Conservation (phyloP, 2,888 invertebrate species). For the Drosophila neonasuta region DNA sequence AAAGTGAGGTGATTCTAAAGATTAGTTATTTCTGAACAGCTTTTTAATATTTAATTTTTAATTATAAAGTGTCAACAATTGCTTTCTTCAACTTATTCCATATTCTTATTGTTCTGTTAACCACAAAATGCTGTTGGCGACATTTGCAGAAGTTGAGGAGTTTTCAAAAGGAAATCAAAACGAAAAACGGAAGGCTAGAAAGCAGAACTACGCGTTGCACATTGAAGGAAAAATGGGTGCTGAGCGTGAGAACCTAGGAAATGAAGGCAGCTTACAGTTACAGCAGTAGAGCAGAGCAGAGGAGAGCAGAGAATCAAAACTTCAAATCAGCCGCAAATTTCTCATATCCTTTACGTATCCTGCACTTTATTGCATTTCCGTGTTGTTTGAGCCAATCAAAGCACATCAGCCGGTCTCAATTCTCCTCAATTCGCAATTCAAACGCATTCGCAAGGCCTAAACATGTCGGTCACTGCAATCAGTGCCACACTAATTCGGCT, state of each 20-base stretch:
- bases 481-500: constrained; percentile 17
- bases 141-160: neutral
- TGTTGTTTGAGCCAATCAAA: constrained; percentile 50
- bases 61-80: neutral
- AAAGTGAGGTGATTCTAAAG: neutral
- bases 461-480: constrained; percentile 27
- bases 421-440: constrained; percentile 3
- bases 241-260: constrained; percentile 4
- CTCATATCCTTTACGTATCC: constrained; percentile 57
- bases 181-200: constrained; percentile 15
- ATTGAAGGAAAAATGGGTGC: constrained; percentile 1
- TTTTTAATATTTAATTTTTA: constrained; percentile 1
- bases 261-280: constrained; percentile 14
- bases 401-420: constrained; percentile 7
- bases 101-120: neutral
- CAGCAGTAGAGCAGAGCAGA: too few relatives aligned
- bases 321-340: constrained; percentile 59
- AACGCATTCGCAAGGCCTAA: constrained; percentile 15
- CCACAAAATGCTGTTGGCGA: neutral
- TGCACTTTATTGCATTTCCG: constrained; percentile 61
- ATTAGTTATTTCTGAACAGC: neutral
- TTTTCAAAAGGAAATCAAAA: constrained; percentile 36
- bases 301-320: constrained; percentile 34
- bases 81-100: neutral
- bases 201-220: constrained; percentile 13